Conservation (phyloP, 2,113 vertebrate species). For the Ginglymostoma cirratum region DNA sequence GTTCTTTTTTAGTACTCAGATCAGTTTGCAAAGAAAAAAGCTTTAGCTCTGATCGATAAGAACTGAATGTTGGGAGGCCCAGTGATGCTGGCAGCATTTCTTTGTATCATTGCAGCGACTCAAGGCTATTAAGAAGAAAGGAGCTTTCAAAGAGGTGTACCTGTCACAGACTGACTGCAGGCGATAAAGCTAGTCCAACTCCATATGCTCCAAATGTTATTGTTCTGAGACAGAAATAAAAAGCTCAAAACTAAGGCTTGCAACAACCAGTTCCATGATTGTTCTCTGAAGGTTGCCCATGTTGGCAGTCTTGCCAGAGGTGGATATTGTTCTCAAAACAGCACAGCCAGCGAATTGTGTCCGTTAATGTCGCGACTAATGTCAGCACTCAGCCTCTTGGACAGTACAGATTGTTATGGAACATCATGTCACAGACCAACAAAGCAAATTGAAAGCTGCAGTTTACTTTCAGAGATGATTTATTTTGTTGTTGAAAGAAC, state of each 20-base stretch:
- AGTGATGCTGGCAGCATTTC: not conserved
- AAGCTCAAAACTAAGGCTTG: not conserved
- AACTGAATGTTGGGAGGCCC: not conserved
- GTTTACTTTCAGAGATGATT: not conserved
- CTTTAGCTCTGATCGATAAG: not conserved
- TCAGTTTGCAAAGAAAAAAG: not conserved
- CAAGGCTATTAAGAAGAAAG: not conserved
- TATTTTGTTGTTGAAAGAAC: not conserved
- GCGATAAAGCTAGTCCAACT: not conserved
- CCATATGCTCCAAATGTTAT: not conserved
- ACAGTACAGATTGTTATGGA: not conserved
- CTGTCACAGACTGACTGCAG: not conserved
- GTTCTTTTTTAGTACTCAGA: not conserved
- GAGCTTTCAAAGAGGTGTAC: not conserved
- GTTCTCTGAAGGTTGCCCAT: not conserved
- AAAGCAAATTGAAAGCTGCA: not conserved
- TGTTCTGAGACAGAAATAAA: not conserved
- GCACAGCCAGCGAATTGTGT: not conserved
- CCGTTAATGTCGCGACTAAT: not conserved
- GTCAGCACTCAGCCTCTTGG: not conserved
- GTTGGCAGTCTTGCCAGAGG: not conserved
- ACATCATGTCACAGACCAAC: not conserved
- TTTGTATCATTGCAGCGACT: not conserved
- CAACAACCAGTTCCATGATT: not conserved
- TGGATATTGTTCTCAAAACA: not conserved